Evolutionary conservation across 2,113 vertebrate species (phyloP), one percentile per base, ranked within the genome.

Genomic region (Melanostigma gelatinosum): DNA sequence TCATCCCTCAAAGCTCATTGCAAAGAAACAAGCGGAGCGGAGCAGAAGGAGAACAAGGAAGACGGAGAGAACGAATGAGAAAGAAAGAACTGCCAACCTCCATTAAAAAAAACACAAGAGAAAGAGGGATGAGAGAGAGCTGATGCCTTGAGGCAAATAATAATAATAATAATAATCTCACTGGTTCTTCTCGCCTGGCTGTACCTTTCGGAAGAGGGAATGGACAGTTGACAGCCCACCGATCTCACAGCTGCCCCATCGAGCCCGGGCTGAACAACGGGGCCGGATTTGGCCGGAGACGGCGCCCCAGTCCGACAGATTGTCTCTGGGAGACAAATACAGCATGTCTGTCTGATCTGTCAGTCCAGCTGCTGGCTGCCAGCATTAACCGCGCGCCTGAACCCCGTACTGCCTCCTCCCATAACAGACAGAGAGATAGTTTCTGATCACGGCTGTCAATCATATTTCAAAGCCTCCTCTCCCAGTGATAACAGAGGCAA

Each of bases 391-490:
- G 24, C 5, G 24, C 13, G 0, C 62, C 52, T 38, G 46, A 38
- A 38, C 66, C 11, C 34, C 8, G n/a, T 22, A 27, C 69, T 54
- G 64, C 72, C 57, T 80, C 58, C 58, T 65, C 74, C 66, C 73
- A 44, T 46, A 84, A 85, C 79, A 79, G 38, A 66, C 68, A 29
- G 62, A 52, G 57, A 71, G 66, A 72, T 74, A 36, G 16, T 64
- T 76, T 80, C 83, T 83, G 84, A 89, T 79, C 77, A 52, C 0
- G 1, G 22, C 61, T 80, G 86, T 80, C 91, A 81, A 79, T 93
- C 88, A 88, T 29, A 75, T 85, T 77, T 80, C 79, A 83, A 82
- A 88, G 46, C 48, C 61, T 75, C 34, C 22, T 77, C 73, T 78
- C 42, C 11, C 22, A n/a, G 76, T 76, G 66, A 86, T 46, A 73